Evolutionary conservation across 2,888 invertebrate genomes (phyloP), one percentile per base, ranked within the genome.

Genomic region (Oxyteleia sp.): DNA sequence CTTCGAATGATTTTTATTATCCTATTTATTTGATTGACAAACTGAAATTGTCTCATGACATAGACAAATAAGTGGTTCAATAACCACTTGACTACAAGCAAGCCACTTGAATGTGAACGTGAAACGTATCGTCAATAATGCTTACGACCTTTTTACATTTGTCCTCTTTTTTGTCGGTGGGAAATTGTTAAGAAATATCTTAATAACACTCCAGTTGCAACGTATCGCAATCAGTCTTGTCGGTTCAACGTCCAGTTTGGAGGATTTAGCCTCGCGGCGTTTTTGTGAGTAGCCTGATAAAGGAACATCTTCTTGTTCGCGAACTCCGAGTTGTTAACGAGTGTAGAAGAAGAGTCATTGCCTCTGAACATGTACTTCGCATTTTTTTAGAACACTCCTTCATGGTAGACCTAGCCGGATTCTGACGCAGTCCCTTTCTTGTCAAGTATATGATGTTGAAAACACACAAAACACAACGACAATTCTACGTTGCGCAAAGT

Each of bases 251-350:
- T 49, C 71, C 71, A 64, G 76, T 76, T 68, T 59, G 15, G 71
- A 64, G n/a, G 78, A 71, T 59, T 57, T 18, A 49, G 64, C 51
- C 64, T 23, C 51, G 41, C 71, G 79, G 64, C 64, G 49, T 4
- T 80, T 57, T 80, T 32, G 38, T 38, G 49, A 79, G 79, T 79
- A 64, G 79, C 79, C 72, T 64, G 79, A 71, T 72, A 79, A 79
- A 79, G 72, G 79, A 79, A 64, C 79, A 71, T 79, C 71, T 78
- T 78, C 57, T 78, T 51, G 57, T 72, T 64, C 57, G 79, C 79
- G 49, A 26, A 47, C 71, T 64, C 55, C 23, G 64, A 64, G 72
- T 72, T 59, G 71, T 79, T 79, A 71, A 79, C 79, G 79, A 72
- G 79, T 72, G 64, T 55, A 41, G 64, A 63, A 78, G 43, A 69